Percentiles rank a stretch among this genome's conserved stretches.
These are phyloP conservation scores for Punctoribates punctum DNA, from an alignment of 2,888 invertebrate genomes.

Conservation along the genomic window DNA sequence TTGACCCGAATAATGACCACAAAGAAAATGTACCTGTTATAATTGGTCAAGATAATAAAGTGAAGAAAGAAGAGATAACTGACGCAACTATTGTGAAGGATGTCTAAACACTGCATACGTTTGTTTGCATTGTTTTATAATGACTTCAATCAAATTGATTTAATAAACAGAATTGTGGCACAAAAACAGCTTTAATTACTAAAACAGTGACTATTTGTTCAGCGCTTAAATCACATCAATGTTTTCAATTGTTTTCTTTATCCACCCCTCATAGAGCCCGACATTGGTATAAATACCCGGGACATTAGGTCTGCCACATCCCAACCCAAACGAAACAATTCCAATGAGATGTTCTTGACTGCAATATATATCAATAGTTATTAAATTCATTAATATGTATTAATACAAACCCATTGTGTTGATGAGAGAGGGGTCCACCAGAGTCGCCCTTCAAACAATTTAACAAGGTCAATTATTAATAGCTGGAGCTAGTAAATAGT, in stretches of 20 bases:
- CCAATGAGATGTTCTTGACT: conserved; percentile 35
- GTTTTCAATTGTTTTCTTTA: conserved; percentile 20
- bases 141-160: not conserved
- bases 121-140: not conserved
- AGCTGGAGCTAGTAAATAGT: not conserved
- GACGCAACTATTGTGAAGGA: conserved; percentile 6
- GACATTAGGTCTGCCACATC: conserved; percentile 43
- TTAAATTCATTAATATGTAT: not conserved
- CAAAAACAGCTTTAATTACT: not conserved
- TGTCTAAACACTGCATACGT: not conserved
- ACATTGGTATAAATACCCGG: conserved; percentile 46
- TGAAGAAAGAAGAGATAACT: not conserved
- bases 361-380: not conserved
- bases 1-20: not conserved
- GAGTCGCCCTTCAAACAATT: conserved; percentile 40
- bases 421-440: conserved; percentile 43
- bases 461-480: not conserved
- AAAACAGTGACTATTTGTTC: not conserved
- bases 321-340: conserved; percentile 44
- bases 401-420: not conserved
- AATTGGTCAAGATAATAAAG: not conserved
- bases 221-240: not conserved
- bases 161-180: not conserved
- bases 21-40: not conserved
- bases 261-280: conserved; percentile 44